phyloP scores from a whole-genome alignment of 2,113 vertebrate genomes.

The Corythornis madagascariensis region DNA sequence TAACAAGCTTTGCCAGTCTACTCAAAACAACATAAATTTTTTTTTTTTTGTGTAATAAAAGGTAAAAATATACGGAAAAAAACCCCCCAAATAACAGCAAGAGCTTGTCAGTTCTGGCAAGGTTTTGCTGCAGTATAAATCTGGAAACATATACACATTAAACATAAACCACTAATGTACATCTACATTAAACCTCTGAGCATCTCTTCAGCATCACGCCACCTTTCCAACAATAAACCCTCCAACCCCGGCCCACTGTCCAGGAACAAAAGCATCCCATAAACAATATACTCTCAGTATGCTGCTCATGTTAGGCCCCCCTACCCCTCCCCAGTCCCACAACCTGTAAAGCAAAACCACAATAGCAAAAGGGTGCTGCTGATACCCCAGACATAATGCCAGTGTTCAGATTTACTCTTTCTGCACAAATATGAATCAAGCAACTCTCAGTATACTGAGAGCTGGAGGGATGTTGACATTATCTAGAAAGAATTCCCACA shows the following conservation, averaged over 20 bases:
- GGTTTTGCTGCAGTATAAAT: neutral
- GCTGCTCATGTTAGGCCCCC: neutral
- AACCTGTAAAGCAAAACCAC: neutral
- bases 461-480: conserved; percentile 59
- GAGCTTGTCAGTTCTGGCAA: neutral
- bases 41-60: neutral
- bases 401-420: conserved; percentile 3
- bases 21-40: neutral
- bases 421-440: neutral
- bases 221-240: neutral
- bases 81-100: neutral
- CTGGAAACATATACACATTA: neutral
- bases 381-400: neutral
- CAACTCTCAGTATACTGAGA: neutral
- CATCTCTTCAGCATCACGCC: neutral
- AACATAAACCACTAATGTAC: neutral
- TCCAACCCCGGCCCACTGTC: neutral
- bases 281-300: neutral
- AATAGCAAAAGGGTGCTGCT: neutral
- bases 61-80: neutral
- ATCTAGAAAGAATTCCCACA: conserved; percentile 54
- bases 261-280: neutral
- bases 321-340: neutral
- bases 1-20: neutral
- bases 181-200: neutral